These are phyloP conservation scores for Bombus pyrosoma DNA, from an alignment of 1,140 invertebrate species.

Conservation along the genomic window DNA sequence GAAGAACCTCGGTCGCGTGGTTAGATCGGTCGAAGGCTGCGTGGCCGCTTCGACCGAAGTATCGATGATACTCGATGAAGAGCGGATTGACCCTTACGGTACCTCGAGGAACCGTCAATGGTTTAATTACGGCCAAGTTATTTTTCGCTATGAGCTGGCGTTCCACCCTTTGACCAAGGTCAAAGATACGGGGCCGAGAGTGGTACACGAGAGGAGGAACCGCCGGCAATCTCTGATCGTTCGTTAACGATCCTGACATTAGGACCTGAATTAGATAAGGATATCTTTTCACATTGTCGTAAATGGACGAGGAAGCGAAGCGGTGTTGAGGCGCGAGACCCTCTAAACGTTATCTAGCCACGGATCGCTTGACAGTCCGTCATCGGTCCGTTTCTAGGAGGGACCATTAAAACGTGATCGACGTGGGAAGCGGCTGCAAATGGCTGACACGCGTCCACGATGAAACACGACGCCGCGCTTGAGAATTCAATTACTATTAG, in stretches of 20 bases:
- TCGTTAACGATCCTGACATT: conserved; percentile 53
- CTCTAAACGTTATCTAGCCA: conserved; percentile 4
- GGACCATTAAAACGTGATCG: conserved; percentile 34
- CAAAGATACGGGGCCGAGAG: conserved; percentile 47
- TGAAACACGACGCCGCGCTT: background rate
- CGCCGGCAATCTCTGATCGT: conserved; percentile 20
- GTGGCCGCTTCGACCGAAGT: conserved; percentile 26
- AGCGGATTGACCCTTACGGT: conserved; percentile 78
- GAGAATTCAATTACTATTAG: conserved; percentile 28
- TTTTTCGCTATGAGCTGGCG: conserved; percentile 36
- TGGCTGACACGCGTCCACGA: conserved; percentile 15
- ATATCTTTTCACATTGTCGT: conserved; percentile 28
- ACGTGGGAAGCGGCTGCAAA: conserved; percentile 29
- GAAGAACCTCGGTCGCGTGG: conserved; percentile 57
- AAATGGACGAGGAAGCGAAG: conserved; percentile 25
- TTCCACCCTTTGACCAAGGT: conserved; percentile 54
- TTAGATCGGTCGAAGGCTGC: conserved; percentile 35
- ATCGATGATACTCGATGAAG: conserved; percentile 34
- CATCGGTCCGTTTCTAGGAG: conserved; percentile 13
- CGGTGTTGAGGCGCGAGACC: background rate
- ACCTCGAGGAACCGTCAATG: conserved; percentile 69
- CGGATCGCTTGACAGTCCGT: conserved; percentile 34
- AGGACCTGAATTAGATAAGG: conserved; percentile 36
- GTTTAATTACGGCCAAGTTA: conserved; percentile 63
- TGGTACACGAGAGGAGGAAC: background rate